Conservation (phyloP, 1,140 invertebrate species). For the Tetragnatha versicolor region DNA sequence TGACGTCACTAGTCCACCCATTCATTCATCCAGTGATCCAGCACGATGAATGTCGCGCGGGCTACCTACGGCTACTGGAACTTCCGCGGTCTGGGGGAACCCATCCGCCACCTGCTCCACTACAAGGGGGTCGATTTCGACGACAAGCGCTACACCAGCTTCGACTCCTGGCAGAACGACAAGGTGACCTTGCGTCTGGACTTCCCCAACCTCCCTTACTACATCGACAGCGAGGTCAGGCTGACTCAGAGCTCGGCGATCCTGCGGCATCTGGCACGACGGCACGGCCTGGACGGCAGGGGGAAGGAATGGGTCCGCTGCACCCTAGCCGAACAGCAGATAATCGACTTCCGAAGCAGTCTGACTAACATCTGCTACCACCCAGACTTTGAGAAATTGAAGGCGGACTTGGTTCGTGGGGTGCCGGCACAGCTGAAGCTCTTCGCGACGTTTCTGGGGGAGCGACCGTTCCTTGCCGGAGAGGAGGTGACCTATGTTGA, state of each 20-base stretch:
- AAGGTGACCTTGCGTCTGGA: conserved; percentile 61
- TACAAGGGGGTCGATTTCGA: conserved; percentile 54
- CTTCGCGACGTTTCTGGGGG: conserved; percentile 65
- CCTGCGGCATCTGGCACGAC: conserved; percentile 66
- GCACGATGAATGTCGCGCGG: too few relatives aligned
- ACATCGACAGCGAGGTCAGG: conserved; percentile 58
- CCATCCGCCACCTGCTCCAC: conserved; percentile 53
- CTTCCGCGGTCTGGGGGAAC: conserved; percentile 50
- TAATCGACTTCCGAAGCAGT: conserved; percentile 64
- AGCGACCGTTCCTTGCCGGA: conserved; percentile 65
- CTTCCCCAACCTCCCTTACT: conserved; percentile 60
- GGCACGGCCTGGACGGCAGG: conserved; percentile 59
- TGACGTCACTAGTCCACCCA: too few relatives aligned
- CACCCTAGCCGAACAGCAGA: conserved; percentile 65
- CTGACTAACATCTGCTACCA: conserved; percentile 58
- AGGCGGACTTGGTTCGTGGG: conserved; percentile 56
- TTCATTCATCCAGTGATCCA: too few relatives aligned
- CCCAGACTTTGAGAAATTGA: conserved; percentile 54
- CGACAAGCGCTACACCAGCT: conserved; percentile 46
- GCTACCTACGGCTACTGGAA: conserved; percentile 57
- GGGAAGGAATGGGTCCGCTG: conserved; percentile 63
- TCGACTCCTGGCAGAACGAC: conserved; percentile 59
- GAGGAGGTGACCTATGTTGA: conserved; percentile 67
- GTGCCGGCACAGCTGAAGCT: conserved; percentile 61
- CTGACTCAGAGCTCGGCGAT: conserved; percentile 67